Conservation (phyloP, 2,888 invertebrate genomes). For the Spodoptera littoralis region DNA sequence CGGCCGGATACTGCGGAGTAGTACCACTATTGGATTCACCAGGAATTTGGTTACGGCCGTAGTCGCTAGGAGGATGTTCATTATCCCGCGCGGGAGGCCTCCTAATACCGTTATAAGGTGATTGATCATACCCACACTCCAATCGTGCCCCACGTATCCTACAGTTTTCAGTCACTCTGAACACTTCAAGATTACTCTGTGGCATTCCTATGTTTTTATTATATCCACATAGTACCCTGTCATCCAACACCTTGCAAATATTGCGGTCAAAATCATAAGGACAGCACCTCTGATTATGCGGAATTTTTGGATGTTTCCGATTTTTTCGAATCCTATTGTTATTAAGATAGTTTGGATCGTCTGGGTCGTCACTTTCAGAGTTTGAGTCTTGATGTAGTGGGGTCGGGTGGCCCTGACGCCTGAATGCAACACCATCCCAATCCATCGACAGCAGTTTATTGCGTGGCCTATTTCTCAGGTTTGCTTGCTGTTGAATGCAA, state of each 20-base stretch:
- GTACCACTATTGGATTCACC: no score
- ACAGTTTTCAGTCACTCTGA: conserved; percentile 67
- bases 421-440: no score
- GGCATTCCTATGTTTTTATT: conserved; percentile 73
- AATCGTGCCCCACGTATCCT: conserved; percentile 71
- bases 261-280: conserved; percentile 70
- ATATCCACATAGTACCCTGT: conserved; percentile 77
- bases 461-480: conserved; percentile 7
- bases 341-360: background rate
- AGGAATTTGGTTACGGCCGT: no score
- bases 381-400: no score
- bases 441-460: background rate
- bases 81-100: conserved; percentile 52
- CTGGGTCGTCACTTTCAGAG: background rate
- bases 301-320: no score
- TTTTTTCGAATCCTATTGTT: no score
- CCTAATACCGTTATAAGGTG: conserved; percentile 63
- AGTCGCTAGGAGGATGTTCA: background rate
- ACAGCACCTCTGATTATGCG: no score
- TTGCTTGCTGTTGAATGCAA: conserved; percentile 20
- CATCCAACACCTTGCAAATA: conserved; percentile 70
- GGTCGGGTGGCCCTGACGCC: no score
- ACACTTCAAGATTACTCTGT: conserved; percentile 43
- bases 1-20: no score
- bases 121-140: conserved; percentile 77